Base-by-base conservation (phyloP, 2,888 invertebrate species). In the Dicyrtoma fusca region DNA sequence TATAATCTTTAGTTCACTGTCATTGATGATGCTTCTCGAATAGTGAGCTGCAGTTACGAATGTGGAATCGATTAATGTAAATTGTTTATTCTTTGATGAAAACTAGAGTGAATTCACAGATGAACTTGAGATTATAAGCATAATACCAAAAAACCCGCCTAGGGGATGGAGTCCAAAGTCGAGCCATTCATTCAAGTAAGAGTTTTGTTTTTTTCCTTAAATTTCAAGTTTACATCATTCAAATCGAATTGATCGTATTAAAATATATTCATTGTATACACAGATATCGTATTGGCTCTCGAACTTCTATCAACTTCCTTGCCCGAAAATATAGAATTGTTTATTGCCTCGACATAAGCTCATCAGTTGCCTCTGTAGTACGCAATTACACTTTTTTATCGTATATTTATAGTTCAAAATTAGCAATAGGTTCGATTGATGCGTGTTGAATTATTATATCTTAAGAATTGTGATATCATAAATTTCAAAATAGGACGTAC, bases 321-420 rank as follows among this genome's bases (percentile, higher is more conserved):
- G 88, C 91, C 21, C 87, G 88, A 78, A 86, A 87, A 74, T 92
- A 92, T 82, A 86, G 89, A 76, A 87, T 91, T 78, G 91, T 90
- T 61, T 91, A 90, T 82, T 89, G 91, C 79, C 85, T 92, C 73
- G 92, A 92, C 83, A 86, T 92, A 82, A 91, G 91, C 82, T 91
- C 92, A 11, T 92, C 92, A 1, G 86, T 89, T 72, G 88, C 90
- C 62, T 87, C 89, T 73, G 89, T 91, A 76, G 90, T 89, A 83
- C 85, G 87, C 83, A 75, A n/a, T n/a, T n/a, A n/a, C n/a, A n/a
- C n/a, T n/a, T n/a, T n/a, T n/a, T n/a, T n/a, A n/a, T n/a, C n/a
- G n/a, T n/a, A n/a, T n/a, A n/a, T n/a, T n/a, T n/a, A n/a, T n/a
- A n/a, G n/a, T n/a, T n/a, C 23, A 4, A 13, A 8, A 19, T 17